Conservation (phyloP, 2,797 vertebrate genomes). For the Oreonectes daqikongensis region DNA sequence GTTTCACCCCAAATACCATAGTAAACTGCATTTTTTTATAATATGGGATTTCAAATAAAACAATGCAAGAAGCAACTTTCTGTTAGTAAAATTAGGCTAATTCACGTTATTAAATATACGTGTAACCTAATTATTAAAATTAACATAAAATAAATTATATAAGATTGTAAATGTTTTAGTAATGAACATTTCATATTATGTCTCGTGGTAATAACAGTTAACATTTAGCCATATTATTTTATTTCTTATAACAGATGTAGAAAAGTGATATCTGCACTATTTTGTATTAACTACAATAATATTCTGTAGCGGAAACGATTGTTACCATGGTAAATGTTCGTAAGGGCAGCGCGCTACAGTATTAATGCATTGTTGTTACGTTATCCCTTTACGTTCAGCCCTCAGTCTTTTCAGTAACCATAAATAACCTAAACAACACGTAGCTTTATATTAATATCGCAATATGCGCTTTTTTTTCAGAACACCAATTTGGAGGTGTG, state of each 20-base stretch:
- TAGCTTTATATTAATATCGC: background rate
- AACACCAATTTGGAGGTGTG: conserved; percentile 63
- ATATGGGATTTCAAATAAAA: too few species aligned
- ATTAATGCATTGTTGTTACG: background rate
- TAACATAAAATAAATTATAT: too few species aligned
- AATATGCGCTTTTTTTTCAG: background rate
- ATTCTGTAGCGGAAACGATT: background rate
- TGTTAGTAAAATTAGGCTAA: too few species aligned
- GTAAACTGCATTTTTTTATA: background rate
- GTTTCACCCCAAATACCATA: background rate
- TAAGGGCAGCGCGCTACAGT: background rate
- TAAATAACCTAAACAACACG: background rate
- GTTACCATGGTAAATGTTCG: background rate
- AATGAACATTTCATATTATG: background rate
- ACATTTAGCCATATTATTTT: too few species aligned
- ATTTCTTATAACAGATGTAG: too few species aligned
- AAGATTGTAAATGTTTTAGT: too few species aligned
- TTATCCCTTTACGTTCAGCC: background rate
- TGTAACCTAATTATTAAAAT: too few species aligned
- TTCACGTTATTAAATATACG: too few species aligned
- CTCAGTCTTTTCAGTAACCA: background rate
- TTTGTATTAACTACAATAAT: too few species aligned
- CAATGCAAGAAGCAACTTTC: too few species aligned
- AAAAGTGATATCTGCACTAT: background rate
- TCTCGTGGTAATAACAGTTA: background rate